Conservation (phyloP, 2,797 vertebrate genomes). For the Arctocebus calabarensis region DNA sequence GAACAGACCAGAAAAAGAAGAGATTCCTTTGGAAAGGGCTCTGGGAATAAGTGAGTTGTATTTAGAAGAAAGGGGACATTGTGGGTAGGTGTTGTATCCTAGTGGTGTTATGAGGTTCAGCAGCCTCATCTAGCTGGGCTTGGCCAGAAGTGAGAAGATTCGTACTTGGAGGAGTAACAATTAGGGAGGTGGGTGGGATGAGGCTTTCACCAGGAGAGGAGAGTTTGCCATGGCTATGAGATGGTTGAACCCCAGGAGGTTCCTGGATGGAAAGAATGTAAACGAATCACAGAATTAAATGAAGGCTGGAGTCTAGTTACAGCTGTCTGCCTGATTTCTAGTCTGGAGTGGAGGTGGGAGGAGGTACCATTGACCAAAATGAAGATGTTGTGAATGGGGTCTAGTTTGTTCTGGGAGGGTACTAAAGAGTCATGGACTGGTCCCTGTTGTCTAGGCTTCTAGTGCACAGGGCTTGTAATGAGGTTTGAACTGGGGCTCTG, state of each 20-base stretch:
- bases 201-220: background rate
- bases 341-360: background rate
- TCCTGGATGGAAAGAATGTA: background rate
- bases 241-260: background rate
- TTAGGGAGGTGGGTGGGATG: background rate
- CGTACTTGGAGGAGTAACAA: background rate
- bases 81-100: background rate
- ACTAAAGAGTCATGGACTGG: background rate
- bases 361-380: background rate
- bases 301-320: background rate
- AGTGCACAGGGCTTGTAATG: background rate
- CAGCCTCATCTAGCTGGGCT: background rate
- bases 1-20: background rate
- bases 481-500: background rate
- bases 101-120: background rate
- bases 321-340: background rate
- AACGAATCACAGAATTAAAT: background rate
- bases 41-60: background rate
- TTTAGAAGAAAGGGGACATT: constrained; percentile 17
- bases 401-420: background rate
- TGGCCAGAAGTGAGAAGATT: background rate
- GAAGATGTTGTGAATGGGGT: background rate
- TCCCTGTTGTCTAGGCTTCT: background rate
- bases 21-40: background rate
- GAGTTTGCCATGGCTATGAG: background rate